Base-by-base conservation (phyloP, 2,797 vertebrate genomes). In the Echiichthys vipera region DNA sequence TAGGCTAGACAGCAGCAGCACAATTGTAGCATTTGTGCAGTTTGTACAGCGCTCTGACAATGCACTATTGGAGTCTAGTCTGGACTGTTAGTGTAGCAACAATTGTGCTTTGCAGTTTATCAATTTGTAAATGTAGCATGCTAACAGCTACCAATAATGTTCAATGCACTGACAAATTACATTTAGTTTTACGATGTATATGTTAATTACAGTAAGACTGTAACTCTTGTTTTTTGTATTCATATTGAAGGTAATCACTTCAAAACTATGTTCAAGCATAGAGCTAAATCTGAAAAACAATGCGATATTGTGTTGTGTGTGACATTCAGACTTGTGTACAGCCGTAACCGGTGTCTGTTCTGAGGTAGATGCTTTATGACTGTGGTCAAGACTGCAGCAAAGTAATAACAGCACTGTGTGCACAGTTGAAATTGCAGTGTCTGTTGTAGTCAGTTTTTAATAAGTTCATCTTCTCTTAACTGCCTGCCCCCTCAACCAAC, bases 401-500 rank as follows among this genome's bases (percentile, higher is more conserved):
- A 25, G 29, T 36, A 62, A 74, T 67, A 70, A 58, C 39, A 37
- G 15, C 42, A 67, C 40, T 36, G 49, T 57, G 29, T 57, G 51
- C 17, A 11, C 45, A 47, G 20, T 40, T 47, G 14, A 64, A 67
- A 74, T 36, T 40, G 42, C 42, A 55, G 65, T 17, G 50, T 71
- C 49, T 72, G 58, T 47, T 75, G 42, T 45, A 45, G 68, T 76
- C 39, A 58, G 62, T 84, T 66, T 80, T 81, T 74, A 84, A 85
- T 77, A 74, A 64, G 75, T 87, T 81, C 77, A 78, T 89, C 72
- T 65, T 55, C 57, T 71, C 51, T 57, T 74, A 65, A 72, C 73
- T 45, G 25, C 61, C 45, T 37, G 27, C 51, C 29, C 55, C 24
- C 54, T 7, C 40, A 18, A 9, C 45, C 49, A 32, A 37, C 46